Base-by-base conservation (phyloP, 2,888 invertebrate genomes). In the Drosophila mercatorum region DNA sequence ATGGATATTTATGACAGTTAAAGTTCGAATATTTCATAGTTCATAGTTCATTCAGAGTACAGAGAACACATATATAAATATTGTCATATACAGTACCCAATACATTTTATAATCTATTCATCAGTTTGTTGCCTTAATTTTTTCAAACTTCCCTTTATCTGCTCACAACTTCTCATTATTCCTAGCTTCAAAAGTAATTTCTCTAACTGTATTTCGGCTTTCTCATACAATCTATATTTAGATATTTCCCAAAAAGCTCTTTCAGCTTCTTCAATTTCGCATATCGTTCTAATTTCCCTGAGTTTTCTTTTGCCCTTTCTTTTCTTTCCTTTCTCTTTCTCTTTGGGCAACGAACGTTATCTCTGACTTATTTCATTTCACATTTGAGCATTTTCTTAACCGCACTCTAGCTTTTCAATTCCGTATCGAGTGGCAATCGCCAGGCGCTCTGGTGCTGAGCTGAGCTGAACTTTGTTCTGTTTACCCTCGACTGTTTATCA, bases 401-500 rank as follows among this genome's bases (percentile, higher is more conserved):
- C 64, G 53, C 67, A 51, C 14, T 72, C 56, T 31, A 59, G 59
- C 62, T 41, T 69, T 76, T 66, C 59, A 75, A 22, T 53, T 40
- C 7, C 12, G 2, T 75, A 64, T 80, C 58, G 36, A 26, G 43
- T 7, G 14, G 38, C 62, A 62, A 63, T 67, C 75, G 26, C 40
- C 41, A 34, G 22, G 28, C 28, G 17, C 36, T 46, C 14, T 22
- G 22, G 22, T 22, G 22, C 22, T 36, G 38, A 26, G 52, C 34
- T 38, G 28, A 70, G 41, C 36, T 43, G 36, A 70, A 58, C 72
- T 46, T 60, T 62, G 72, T 64, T 41, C 56, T 52, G 31, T 44
- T 77, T 62, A 44, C 38, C 40, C 31, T 34, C 31, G 43, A 26
- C 58, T 62, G 65, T 57, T 63, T 76, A 64, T 80, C 72, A 78